Conservation (phyloP, 2,797 vertebrate genomes). For the Poeciliopsis presidionis region DNA sequence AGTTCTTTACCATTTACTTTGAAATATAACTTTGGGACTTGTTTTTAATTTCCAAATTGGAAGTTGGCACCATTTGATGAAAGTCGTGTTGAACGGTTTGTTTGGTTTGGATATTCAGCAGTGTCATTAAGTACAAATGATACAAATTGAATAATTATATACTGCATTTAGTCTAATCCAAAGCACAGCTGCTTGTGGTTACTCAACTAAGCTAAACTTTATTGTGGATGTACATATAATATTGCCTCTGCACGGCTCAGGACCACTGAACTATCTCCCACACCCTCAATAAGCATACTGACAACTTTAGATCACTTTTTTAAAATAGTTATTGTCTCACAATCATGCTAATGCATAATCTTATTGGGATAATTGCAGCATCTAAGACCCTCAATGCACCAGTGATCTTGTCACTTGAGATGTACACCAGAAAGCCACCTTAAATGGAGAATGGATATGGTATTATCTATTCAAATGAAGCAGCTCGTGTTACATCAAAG, state of each 20-base stretch:
- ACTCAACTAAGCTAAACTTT: not conserved
- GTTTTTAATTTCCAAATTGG: not conserved
- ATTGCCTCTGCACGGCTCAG: not conserved
- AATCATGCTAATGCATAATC: conserved; percentile 9
- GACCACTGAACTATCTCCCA: not conserved
- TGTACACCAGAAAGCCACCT: conserved; percentile 43
- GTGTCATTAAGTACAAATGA: not conserved
- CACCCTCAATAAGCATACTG: not conserved
- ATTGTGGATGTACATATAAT: not conserved
- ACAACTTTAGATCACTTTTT: conserved; percentile 12
- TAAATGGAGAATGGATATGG: conserved; percentile 34
- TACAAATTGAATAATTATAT: not conserved
- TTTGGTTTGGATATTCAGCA: not conserved
- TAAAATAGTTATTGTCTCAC: not conserved
- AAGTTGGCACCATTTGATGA: conserved; percentile 3
- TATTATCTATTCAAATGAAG: conserved; percentile 63
- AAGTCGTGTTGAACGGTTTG: not conserved
- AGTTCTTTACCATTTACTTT: not conserved
- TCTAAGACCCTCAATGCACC: not conserved
- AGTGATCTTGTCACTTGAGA: conserved; percentile 24
- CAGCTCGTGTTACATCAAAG: conserved; percentile 58
- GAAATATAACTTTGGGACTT: not conserved
- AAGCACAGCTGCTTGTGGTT: not conserved
- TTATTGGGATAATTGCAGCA: conserved; percentile 12
- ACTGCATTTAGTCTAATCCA: not conserved